Percentiles rank a stretch among this genome's conserved stretches.
These are phyloP conservation scores for Eurypyga helias DNA, from an alignment of 2,113 vertebrate genomes.

Conservation along the genomic window DNA sequence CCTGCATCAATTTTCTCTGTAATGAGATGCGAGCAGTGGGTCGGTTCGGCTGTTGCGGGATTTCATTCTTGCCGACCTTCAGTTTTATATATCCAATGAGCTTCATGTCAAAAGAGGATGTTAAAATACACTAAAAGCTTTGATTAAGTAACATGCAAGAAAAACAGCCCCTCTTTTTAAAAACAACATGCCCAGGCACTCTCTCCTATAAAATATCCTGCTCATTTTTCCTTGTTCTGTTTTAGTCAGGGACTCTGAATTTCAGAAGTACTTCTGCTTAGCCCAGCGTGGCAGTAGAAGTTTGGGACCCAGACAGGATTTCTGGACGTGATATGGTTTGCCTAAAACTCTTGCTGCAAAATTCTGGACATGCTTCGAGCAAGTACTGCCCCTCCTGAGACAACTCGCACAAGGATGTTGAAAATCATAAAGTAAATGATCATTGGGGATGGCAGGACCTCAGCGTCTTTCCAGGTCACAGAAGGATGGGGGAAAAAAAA, in stretches of 20 bases:
- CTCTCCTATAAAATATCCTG: not conserved
- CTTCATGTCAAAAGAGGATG: not conserved
- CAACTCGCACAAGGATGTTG: not conserved
- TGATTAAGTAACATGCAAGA: not conserved
- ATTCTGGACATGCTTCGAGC: not conserved
- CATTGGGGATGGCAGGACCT: not conserved
- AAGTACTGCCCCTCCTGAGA: not conserved
- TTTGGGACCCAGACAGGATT: not conserved
- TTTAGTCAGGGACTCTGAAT: not conserved
- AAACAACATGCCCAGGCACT: not conserved
- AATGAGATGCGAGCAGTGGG: not conserved
- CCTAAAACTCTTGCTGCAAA: not conserved
- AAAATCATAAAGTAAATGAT: not conserved
- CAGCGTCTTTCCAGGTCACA: not conserved
- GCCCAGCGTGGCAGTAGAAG: not conserved
- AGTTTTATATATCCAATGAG: not conserved
- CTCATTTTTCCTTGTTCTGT: not conserved
- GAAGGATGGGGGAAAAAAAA: not conserved
- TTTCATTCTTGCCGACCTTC: not conserved
- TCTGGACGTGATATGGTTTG: not conserved
- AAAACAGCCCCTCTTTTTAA: not conserved
- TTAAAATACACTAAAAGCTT: not conserved
- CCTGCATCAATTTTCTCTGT: not conserved
- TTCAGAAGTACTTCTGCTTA: not conserved
- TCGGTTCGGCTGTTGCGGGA: not conserved